Conservation (phyloP, 1,140 invertebrate species). For the Diachasma alloeum region DNA sequence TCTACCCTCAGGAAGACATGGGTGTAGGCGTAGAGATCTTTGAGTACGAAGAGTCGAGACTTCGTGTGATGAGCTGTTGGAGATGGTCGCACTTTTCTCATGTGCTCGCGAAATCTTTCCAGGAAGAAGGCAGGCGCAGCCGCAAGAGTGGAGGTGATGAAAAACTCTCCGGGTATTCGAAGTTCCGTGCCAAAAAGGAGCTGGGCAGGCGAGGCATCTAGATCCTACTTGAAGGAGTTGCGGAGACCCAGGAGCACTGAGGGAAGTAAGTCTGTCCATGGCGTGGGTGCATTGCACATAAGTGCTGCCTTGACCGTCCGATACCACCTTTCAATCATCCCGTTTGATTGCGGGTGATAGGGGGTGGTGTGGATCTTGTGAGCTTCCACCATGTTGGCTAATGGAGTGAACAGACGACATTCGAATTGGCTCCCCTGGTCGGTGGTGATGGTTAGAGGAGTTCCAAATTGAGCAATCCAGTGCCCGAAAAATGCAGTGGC, state of each 20-base stretch:
- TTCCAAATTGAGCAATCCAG: no score
- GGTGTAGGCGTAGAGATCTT: conserved; percentile 17
- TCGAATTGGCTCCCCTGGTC: no score
- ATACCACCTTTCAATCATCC: no score
- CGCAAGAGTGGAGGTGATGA: conserved; percentile 29
- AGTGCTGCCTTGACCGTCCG: no score
- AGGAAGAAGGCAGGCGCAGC: conserved; percentile 26
- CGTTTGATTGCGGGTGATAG: no score
- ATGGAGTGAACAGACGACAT: no score
- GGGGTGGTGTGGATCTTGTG: neutral
- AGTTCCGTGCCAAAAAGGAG: conserved; percentile 51
- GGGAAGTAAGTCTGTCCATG: conserved; percentile 53
- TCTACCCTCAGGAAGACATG: conserved; percentile 42
- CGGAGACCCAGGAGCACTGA: conserved; percentile 56
- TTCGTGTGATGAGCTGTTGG: conserved; percentile 27
- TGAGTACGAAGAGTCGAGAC: conserved; percentile 4
- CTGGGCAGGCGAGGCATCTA: conserved; percentile 49
- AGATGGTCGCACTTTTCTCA: neutral
- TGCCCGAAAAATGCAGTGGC: conserved; percentile 13
- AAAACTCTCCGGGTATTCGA: conserved; percentile 44
- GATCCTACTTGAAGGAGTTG: conserved; percentile 46
- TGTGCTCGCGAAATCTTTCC: conserved; percentile 20
- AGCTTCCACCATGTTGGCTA: no score
- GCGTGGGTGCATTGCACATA: no score
- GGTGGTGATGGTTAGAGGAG: no score